Evolutionary conservation across 2,797 vertebrate species (phyloP).

Genomic region (Chrysocyon brachyurus): DNA sequence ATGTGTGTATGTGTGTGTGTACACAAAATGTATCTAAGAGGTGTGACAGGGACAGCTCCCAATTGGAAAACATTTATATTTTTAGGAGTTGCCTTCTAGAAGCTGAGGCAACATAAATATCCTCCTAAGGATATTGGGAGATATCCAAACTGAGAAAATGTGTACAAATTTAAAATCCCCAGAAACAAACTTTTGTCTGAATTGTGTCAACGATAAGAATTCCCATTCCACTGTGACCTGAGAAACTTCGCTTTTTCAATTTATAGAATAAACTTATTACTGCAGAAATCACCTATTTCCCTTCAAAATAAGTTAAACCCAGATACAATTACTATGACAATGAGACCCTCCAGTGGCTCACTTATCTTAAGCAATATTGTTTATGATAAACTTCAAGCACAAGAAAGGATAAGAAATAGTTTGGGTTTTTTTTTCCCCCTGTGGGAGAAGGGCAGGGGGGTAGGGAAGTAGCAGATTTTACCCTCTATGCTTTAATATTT

Average conservation of each 20-base stretch:
- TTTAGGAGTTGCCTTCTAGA: slow-evolving; percentile 42
- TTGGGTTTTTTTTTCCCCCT: background rate
- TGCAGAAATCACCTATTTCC: slow-evolving; percentile 13
- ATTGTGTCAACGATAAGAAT: background rate
- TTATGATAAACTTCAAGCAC: background rate
- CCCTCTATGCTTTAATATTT: too few species aligned
- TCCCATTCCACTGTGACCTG: background rate
- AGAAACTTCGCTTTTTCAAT: background rate
- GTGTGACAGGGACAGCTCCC: background rate
- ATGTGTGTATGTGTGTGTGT: too few species aligned
- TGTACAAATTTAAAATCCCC: background rate
- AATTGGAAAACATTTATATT: background rate
- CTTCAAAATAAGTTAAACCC: slow-evolving; percentile 1
- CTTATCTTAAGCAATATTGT: background rate
- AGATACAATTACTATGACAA: background rate
- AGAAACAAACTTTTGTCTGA: background rate
- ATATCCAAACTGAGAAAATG: slow-evolving; percentile 21
- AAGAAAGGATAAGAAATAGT: background rate
- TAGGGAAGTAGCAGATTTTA: background rate
- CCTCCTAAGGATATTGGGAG: background rate
- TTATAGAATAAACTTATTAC: background rate
- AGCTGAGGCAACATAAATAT: slow-evolving; percentile 17
- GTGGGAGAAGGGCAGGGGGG: fast-evolving
- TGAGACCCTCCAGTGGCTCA: background rate
- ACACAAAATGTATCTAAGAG: background rate